These are phyloP conservation scores for Cairina moschata DNA, from an alignment of 2,113 vertebrate genomes.

Conservation along the genomic window DNA sequence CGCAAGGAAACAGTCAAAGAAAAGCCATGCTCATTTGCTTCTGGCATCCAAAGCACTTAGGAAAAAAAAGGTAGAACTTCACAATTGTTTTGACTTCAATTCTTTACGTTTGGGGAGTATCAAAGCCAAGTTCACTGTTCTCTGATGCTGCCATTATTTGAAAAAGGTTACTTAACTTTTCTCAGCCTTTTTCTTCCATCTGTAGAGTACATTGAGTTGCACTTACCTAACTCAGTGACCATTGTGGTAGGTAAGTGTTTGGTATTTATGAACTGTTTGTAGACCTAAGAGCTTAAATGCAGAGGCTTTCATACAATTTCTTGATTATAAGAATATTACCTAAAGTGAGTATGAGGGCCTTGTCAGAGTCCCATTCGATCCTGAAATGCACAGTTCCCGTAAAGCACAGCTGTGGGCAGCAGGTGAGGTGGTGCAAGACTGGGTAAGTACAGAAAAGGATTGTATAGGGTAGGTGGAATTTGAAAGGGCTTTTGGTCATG, in stretches of 20 bases:
- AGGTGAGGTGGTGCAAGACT: no score
- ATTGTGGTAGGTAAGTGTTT: background rate
- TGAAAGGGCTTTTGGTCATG: no score
- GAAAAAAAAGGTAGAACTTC: background rate
- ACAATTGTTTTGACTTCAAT: background rate
- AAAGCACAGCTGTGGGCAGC: no score
- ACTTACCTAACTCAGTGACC: background rate
- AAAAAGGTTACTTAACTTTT: background rate
- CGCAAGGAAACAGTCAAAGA: background rate
- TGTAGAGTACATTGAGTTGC: background rate
- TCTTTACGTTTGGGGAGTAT: background rate
- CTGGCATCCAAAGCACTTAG: background rate
- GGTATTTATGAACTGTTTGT: background rate
- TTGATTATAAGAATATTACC: background rate
- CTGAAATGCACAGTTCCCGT: no score
- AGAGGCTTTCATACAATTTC: background rate
- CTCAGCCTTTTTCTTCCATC: background rate
- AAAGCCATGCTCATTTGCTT: accelerated
- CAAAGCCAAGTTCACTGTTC: accelerated
- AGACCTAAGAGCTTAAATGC: background rate
- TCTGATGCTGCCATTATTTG: background rate
- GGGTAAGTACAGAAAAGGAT: no score
- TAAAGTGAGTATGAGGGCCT: background rate
- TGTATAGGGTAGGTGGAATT: no score
- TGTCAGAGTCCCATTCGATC: accelerated